phyloP scores from a whole-genome alignment of 2,888 invertebrate genomes.

The Athalia cordata region DNA sequence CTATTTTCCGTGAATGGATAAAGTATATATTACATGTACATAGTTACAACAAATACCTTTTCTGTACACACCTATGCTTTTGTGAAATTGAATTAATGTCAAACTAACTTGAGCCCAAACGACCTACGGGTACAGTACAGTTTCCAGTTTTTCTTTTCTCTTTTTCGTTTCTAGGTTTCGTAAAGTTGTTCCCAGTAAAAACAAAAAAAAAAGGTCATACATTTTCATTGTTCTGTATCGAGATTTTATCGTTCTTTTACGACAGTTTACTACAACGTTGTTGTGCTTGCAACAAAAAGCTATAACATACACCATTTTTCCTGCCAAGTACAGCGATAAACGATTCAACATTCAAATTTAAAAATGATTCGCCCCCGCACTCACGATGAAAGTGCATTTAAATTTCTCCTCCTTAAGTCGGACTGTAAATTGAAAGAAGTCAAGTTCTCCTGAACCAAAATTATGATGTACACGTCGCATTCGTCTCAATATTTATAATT shows the following conservation, averaged over 20 bases:
- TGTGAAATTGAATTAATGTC: slow-evolving; percentile 21
- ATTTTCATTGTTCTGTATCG: slow-evolving; percentile 29
- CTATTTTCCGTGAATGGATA: neutral
- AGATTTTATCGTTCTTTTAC: slow-evolving; percentile 33
- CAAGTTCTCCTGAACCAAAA: no score
- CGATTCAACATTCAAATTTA: no score
- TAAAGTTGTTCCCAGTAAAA: neutral
- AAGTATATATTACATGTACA: no score
- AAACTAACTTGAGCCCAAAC: slow-evolving; percentile 6
- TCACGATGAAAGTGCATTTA: no score
- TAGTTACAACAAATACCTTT: no score
- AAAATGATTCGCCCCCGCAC: no score
- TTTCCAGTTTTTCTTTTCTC: slow-evolving; percentile 7
- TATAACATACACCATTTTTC: neutral
- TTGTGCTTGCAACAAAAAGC: neutral
- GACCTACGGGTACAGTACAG: neutral
- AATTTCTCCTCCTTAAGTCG: no score
- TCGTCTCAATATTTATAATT: neutral
- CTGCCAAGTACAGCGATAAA: neutral
- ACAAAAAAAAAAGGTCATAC: neutral
- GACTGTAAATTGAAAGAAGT: no score
- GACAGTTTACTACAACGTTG: slow-evolving; percentile 24
- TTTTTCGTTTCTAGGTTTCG: no score
- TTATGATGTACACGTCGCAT: neutral
- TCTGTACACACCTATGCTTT: slow-evolving; percentile 1